Evolutionary conservation across 2,888 invertebrate species (phyloP), one percentile per base, ranked within the genome.

Genomic region (Heteropelma amictum): DNA sequence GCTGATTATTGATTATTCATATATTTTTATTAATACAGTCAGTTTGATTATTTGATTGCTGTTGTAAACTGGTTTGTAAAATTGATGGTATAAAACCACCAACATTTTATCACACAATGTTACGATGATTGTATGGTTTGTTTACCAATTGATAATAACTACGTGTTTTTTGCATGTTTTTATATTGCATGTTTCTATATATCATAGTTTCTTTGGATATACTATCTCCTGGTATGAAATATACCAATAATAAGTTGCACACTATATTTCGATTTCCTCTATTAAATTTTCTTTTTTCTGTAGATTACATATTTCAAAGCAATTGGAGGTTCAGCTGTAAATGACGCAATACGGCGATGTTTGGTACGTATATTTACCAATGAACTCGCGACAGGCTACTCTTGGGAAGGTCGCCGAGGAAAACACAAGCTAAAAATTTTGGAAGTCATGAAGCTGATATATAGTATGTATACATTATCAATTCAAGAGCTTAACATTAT

Each of bases 381-480:
- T 60, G 60, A 60, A 60, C 60, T 60, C 42, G 60, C 60, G 30
- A 60, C 42, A 60, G 40, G 38, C 38, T 58, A 58, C 58, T 58
- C 42, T 58, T 35, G 58, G 58, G 60, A 42, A 42, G 42, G 60
- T 60, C 60, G 42, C 60, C 45, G 60, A 42, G 42, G 60, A 60
- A 60, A 60, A 60, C 60, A 60, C 12, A 40, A 60, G 60, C 40
- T 60, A 6, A 60, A 60, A 60, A 42, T 60, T 42, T 60, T 60
- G 42, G 60, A 45, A 60, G 3, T 60, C 42, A 42, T 60, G 42
- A 60, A 45, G 26, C 60, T 60, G 60, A 60, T 60, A 28, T 60
- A 60, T 42, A 26, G 60, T 60, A 60, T 60, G 60, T 40, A 60
- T 60, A 60, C 26, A 40, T 42, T 40, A 19, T 60, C 12, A 60